Conservation (phyloP, 2,797 vertebrate genomes). For the Sardinella longiceps region DNA sequence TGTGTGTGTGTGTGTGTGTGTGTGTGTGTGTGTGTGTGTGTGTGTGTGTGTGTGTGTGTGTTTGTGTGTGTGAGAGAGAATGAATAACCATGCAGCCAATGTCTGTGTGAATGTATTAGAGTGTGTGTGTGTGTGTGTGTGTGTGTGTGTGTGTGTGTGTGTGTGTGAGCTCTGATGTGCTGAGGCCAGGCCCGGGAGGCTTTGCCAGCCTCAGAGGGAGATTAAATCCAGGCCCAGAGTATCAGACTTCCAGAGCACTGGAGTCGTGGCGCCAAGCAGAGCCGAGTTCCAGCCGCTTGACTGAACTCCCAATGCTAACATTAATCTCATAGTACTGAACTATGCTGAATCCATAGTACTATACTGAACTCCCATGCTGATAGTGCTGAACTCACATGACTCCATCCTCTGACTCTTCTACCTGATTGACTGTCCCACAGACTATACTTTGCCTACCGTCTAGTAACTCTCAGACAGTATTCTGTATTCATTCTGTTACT, state of each 20-base stretch:
- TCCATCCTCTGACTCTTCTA: no score
- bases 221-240: conserved; percentile 6
- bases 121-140: neutral
- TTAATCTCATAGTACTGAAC: no score
- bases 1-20: neutral
- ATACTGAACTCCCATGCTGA: no score
- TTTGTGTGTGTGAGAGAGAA: neutral
- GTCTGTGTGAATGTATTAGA: neutral
- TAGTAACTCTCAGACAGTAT: no score
- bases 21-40: neutral
- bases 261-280: neutral
- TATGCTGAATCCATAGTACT: no score
- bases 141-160: neutral
- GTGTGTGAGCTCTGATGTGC: conserved; percentile 21
- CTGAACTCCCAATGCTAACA: neutral
- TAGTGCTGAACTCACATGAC: no score
- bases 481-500: no score
- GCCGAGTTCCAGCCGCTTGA: neutral
- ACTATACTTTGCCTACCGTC: no score
- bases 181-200: neutral
- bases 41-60: neutral
- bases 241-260: neutral
- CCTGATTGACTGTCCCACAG: no score
- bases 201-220: conserved; percentile 16
- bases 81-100: no score